Base-by-base conservation (phyloP, 2,113 vertebrate species). In the Setophaga petechia region DNA sequence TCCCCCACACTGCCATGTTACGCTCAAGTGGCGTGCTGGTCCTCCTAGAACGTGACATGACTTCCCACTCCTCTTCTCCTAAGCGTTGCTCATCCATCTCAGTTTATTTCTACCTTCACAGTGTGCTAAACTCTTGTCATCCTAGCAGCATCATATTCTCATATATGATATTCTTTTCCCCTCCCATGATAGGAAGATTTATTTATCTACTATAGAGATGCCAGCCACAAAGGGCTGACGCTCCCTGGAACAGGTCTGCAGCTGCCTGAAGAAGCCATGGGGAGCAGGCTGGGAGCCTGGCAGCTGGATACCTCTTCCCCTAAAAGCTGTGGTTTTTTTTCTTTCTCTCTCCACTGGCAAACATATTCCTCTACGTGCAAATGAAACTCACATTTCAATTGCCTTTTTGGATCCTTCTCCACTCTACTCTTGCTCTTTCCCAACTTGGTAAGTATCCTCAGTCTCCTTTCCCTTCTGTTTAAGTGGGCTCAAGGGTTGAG, bases 1-100 rank as follows among this genome's bases (percentile, higher is more conserved):
- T 72, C 57, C 35, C 33, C 11, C 18, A 35, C 13, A 8, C 12
- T 2, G 27, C 54, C 5, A 23, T 3, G 35, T 10, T 55, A 12
- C 2, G 12, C 35, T 68, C 41, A 11, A 55, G 35, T 2, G 8
- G 5, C 0, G 0, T 0, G 3, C 23, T 30, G 21, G 19, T 44
- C 58, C 49, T 84, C 43, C 68, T 16, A 10, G 27, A 49, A 13
- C 0, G 0, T 20, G 55, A 77, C 55, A 71, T 18, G 22, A 68
- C 35, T 74, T 72, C 51, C 76, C 76, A 83, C 9, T 27, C 41
- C 28, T 22, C 46, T 69, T 49, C 17, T 73, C 15, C 1, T 41
- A 54, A 62, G 28, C 12, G 20, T 7, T 84, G 65, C 20, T 91
- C 66, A 81, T 44, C 24, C 27, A 67, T 12, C 39, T 77, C 63